A percentile compares a stretch with the other conserved stretches of the same genome.
These are phyloP conservation scores for Scaeva pyrastri DNA, from an alignment of 2,888 invertebrate species.

Conservation along the genomic window DNA sequence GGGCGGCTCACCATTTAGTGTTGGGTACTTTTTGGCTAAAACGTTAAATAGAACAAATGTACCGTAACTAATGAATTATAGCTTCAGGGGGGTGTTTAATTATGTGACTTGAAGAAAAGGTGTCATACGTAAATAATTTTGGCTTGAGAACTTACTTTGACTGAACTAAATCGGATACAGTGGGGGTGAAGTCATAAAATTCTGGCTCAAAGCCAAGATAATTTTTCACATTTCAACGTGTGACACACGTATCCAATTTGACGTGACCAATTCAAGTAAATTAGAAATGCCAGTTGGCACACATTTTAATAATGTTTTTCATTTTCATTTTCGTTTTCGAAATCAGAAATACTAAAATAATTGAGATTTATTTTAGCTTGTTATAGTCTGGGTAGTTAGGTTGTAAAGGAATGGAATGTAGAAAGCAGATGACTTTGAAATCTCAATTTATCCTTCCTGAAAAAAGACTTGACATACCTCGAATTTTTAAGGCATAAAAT, in stretches of 20 bases:
- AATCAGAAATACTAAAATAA: conserved; percentile 30
- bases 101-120: conserved; percentile 16
- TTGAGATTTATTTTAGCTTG: not conserved
- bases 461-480: too few relatives aligned
- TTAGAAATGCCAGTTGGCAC: conserved; percentile 72
- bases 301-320: conserved; percentile 51
- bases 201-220: conserved; percentile 61
- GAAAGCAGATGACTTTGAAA: too few relatives aligned
- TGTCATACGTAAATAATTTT: conserved; percentile 32
- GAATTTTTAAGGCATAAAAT: too few relatives aligned
- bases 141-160: not conserved
- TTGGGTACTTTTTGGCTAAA: not conserved
- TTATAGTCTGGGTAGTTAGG: not conserved
- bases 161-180: not conserved
- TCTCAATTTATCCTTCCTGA: too few relatives aligned
- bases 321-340: conserved; percentile 39
- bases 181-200: not conserved
- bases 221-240: conserved; percentile 57
- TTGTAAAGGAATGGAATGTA: too few relatives aligned
- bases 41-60: conserved; percentile 47
- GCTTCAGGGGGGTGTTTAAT: not conserved
- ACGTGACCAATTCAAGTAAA: conserved; percentile 77
- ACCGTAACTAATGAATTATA: conserved; percentile 44
- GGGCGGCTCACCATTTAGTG: conserved; percentile 6
- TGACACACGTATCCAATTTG: conserved; percentile 76